phyloP scores from a whole-genome alignment of 2,888 invertebrate genomes.

The Uloborus plumipes region DNA sequence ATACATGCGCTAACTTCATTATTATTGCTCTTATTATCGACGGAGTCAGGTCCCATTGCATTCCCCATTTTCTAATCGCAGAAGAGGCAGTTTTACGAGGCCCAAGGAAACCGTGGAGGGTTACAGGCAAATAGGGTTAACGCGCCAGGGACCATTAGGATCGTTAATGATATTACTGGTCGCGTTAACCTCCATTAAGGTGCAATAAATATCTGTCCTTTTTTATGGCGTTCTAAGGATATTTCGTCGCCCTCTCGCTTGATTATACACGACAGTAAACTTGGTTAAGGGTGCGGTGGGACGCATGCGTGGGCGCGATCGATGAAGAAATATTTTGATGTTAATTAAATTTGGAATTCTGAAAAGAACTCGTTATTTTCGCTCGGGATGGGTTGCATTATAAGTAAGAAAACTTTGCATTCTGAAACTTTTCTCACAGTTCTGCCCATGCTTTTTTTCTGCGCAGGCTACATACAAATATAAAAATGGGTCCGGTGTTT shows the following conservation, averaged over 20 bases:
- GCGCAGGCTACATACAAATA: too few relatives aligned
- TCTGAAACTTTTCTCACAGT: too few relatives aligned
- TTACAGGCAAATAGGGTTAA: constrained; percentile 9
- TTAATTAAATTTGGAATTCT: too few relatives aligned
- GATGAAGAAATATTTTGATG: too few relatives aligned
- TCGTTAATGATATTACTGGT: constrained; percentile 58
- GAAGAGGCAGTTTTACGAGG: constrained; percentile 42
- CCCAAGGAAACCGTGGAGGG: constrained; percentile 10
- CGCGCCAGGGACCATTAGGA: constrained; percentile 34
- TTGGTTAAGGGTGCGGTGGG: neutral
- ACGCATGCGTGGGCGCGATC: neutral
- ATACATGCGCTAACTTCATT: constrained; percentile 40
- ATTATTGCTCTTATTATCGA: constrained; percentile 37
- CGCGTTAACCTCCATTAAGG: constrained; percentile 55
- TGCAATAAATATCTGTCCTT: constrained; percentile 57
- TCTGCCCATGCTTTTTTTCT: too few relatives aligned
- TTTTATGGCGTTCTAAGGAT: constrained; percentile 57
- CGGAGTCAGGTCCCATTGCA: constrained; percentile 6
- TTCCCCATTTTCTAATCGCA: constrained; percentile 21
- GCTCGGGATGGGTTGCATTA: too few relatives aligned
- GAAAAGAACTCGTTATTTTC: too few relatives aligned
- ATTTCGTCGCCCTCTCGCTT: constrained; percentile 35
- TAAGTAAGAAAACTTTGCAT: too few relatives aligned
- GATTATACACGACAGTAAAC: constrained; percentile 26
- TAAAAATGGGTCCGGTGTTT: too few relatives aligned